These are phyloP conservation scores for Bradysia coprophila DNA, from an alignment of 1,140 invertebrate species.

Conservation along the genomic window DNA sequence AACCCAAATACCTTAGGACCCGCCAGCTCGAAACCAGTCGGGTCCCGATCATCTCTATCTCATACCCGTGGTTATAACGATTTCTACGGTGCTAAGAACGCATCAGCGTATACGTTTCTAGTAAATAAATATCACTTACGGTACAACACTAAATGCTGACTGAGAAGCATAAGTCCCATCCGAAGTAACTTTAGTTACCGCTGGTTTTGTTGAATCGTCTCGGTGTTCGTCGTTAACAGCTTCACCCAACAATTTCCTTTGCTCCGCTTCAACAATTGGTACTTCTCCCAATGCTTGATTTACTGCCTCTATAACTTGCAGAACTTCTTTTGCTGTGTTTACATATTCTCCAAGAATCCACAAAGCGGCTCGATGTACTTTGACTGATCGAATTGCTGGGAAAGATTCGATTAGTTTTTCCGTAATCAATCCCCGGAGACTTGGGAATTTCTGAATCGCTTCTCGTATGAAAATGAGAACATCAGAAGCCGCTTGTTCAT, in stretches of 20 bases:
- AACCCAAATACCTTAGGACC: no score
- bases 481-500: conserved; percentile 85
- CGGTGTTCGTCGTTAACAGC: conserved; percentile 27
- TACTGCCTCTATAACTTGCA: conserved; percentile 58
- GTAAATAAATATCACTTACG: no score
- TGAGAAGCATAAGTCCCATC: conserved; percentile 98
- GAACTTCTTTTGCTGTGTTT: conserved; percentile 54
- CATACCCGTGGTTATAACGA: no score
- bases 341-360: conserved; percentile 98
- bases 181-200: conserved; percentile 53
- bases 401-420: conserved; percentile 68
- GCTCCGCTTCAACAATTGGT: conserved; percentile 79
- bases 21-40: no score
- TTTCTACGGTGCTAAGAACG: no score
- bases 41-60: no score
- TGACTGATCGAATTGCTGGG: conserved; percentile 60
- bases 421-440: conserved; percentile 60
- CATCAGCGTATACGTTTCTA: no score
- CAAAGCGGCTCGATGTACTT: conserved; percentile 84
- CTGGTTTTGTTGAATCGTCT: conserved; percentile 8
- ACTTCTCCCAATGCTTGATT: conserved; percentile 66
- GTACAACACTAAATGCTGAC: conserved; percentile 76
- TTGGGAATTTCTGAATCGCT: conserved; percentile 82
- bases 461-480: conserved; percentile 90
- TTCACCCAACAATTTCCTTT: conserved; percentile 49